These are phyloP conservation scores for Macaca fascicularis DNA, from an alignment of 2,113 vertebrate genomes.

Conservation along the genomic window DNA sequence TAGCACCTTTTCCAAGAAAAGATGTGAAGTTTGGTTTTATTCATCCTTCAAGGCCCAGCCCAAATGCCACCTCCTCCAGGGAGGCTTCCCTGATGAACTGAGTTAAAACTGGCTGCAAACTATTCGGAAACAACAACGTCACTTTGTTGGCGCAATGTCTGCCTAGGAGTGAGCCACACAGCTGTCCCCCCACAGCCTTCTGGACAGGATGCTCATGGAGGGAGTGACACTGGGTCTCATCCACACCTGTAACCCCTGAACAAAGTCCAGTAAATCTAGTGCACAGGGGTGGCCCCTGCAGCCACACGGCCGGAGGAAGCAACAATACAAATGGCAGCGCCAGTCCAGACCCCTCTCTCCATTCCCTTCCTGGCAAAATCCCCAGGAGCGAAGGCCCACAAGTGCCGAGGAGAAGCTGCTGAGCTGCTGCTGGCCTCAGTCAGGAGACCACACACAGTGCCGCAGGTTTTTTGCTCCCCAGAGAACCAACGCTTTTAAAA, in stretches of 20 bases:
- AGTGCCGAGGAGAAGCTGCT: rapidly evolving
- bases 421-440: rapidly evolving
- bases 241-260: not conserved
- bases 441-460: not conserved
- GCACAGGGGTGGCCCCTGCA: not conserved
- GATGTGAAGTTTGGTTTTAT: not conserved
- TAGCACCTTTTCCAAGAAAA: not conserved
- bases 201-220: rapidly evolving
- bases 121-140: not conserved
- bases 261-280: rapidly evolving
- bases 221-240: not conserved
- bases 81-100: not conserved
- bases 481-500: not conserved
- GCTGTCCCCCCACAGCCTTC: not conserved
- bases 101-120: not conserved
- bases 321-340: rapidly evolving
- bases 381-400: rapidly evolving
- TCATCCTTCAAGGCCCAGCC: not conserved
- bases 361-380: not conserved
- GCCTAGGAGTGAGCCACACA: not conserved
- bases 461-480: rapidly evolving
- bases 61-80: not conserved
- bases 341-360: no score
- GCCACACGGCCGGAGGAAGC: not conserved
- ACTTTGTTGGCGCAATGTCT: not conserved